Conservation (phyloP, 2,797 vertebrate genomes). For the Tiaroga cobitis region DNA sequence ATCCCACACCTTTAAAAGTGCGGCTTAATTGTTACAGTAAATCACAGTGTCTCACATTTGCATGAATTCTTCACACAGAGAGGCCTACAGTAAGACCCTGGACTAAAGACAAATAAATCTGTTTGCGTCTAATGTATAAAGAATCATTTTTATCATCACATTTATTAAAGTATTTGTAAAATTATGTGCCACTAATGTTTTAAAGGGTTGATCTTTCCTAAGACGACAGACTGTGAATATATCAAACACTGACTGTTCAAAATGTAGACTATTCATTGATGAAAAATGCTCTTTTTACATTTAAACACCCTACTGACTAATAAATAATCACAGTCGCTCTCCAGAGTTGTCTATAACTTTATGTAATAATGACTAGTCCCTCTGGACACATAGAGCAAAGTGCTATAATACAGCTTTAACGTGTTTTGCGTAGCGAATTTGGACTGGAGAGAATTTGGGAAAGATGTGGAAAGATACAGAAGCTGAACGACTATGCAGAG, state of each 20-base stretch:
- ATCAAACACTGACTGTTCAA: constrained; percentile 12
- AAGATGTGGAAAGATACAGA: constrained; percentile 36
- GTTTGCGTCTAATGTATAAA: neutral
- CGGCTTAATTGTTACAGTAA: constrained; percentile 38
- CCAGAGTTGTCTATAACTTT: neutral
- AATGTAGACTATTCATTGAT: constrained; percentile 11
- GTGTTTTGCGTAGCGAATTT: constrained; percentile 17
- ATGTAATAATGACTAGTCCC: constrained; percentile 24
- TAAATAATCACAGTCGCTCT: constrained; percentile 22
- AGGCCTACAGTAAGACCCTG: neutral
- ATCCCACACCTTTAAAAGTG: constrained; percentile 25
- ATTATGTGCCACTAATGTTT: neutral
- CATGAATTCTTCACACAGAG: constrained; percentile 24
- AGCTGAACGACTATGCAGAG: constrained; percentile 36
- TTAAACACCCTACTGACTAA: constrained; percentile 20
- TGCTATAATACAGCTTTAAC: constrained; percentile 16
- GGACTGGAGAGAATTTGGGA: constrained; percentile 17
- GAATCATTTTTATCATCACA: neutral
- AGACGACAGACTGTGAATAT: neutral
- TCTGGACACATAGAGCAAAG: neutral
- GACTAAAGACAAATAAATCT: neutral
- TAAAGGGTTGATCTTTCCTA: neutral
- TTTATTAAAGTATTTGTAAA: constrained; percentile 9
- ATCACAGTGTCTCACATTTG: constrained; percentile 15
- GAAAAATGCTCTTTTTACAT: neutral